Conservation (phyloP, 2,888 invertebrate species). For the Leptothorax acervorum region DNA sequence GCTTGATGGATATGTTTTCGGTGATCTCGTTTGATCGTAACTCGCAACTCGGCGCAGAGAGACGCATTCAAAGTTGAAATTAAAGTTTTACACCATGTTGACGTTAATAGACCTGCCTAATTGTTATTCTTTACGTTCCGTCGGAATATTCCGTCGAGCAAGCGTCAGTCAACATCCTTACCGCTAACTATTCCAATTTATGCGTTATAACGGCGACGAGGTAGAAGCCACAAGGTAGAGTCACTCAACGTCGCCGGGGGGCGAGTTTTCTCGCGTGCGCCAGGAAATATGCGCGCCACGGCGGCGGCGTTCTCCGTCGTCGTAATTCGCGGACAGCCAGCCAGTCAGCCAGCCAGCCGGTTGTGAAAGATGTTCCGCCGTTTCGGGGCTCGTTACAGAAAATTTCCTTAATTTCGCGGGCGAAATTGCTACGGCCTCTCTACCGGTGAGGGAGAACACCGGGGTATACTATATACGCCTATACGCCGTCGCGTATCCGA, state of each 20-base stretch:
- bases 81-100: not conserved
- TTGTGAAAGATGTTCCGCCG: constrained; percentile 57
- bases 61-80: not conserved
- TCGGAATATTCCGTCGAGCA: constrained; percentile 22
- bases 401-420: constrained; percentile 72
- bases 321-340: constrained; percentile 54
- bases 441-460: constrained; percentile 15
- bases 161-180: constrained; percentile 47
- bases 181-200: constrained; percentile 55
- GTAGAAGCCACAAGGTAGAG: constrained; percentile 41
- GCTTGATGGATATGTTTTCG: not conserved
- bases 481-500: constrained; percentile 61
- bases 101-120: constrained; percentile 42
- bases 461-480: constrained; percentile 42
- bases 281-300: constrained; percentile 40
- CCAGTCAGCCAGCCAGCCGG: constrained; percentile 31
- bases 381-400: constrained; percentile 60
- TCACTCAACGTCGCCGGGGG: constrained; percentile 47
- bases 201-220: constrained; percentile 49
- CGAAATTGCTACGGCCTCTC: constrained; percentile 70
- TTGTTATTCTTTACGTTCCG: constrained; percentile 46
- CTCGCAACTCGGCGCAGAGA: not conserved
- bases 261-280: constrained; percentile 53
- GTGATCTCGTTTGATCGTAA: not conserved
- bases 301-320: constrained; percentile 21